Evolutionary conservation across 2,797 vertebrate genomes (phyloP).

Genomic region (Carduelis carduelis): DNA sequence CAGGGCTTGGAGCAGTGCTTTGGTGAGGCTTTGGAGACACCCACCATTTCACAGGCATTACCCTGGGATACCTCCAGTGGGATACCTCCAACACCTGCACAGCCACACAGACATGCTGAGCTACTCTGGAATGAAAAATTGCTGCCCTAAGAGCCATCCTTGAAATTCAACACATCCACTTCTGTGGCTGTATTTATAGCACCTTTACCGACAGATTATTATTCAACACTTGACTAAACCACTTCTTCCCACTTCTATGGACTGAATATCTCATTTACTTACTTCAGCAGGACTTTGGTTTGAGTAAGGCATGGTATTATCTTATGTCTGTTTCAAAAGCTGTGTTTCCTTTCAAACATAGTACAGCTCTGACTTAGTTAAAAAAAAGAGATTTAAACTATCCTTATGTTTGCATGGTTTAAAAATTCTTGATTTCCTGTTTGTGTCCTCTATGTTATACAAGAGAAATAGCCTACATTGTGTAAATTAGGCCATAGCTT

Average conservation of each 20-base stretch:
- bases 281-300: background rate
- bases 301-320: background rate
- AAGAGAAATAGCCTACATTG: background rate
- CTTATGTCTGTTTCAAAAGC: background rate
- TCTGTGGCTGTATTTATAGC: background rate
- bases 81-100: accelerated
- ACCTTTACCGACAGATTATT: background rate
- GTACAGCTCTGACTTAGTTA: background rate
- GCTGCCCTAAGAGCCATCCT: background rate
- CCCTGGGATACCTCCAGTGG: background rate
- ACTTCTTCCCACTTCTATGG: background rate
- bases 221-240: background rate
- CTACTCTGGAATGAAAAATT: accelerated
- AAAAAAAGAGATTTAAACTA: background rate
- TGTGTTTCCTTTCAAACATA: background rate
- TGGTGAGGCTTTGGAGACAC: too few relatives aligned
- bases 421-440: background rate
- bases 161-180: background rate
- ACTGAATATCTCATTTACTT: background rate
- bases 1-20: background rate
- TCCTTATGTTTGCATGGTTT: background rate
- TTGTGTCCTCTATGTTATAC: background rate
- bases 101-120: background rate
- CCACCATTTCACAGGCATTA: background rate
- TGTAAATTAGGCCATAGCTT: background rate